A percentile compares a stretch with the other conserved stretches of the same genome.
Evolutionary conservation across 1,140 invertebrate species (phyloP).

Genomic region (Cherax quadricarinatus): DNA sequence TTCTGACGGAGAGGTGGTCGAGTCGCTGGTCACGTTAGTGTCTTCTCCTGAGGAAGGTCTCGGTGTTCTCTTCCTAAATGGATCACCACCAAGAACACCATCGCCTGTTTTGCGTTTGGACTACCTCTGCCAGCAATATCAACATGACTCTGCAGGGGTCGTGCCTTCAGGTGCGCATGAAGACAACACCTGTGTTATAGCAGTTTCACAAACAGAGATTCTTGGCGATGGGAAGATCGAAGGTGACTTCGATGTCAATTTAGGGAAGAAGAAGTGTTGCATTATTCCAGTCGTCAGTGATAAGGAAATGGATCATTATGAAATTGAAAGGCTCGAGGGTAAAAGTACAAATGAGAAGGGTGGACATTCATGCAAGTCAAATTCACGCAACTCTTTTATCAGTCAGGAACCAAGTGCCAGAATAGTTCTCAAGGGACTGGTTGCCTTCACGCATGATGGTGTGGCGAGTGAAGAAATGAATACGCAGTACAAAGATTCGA

Average conservation of each 20-base stretch:
- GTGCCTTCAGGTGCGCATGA: background rate
- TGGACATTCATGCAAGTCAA: background rate
- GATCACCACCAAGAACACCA: background rate
- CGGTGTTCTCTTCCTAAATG: background rate
- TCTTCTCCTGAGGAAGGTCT: background rate
- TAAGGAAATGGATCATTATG: background rate
- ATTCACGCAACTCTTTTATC: background rate
- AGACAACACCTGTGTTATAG: conserved; percentile 26
- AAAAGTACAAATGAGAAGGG: conserved; percentile 33
- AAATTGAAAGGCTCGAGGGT: background rate
- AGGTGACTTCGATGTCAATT: background rate
- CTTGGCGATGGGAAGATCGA: background rate
- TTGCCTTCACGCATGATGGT: conserved; percentile 55
- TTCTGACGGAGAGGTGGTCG: background rate
- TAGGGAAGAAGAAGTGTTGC: conserved; percentile 28
- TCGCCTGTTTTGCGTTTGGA: background rate
- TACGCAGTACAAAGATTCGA: background rate
- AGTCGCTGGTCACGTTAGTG: background rate
- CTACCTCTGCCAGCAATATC: background rate
- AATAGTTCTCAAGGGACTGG: conserved; percentile 56
- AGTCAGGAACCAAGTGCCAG: conserved; percentile 56
- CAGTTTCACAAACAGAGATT: background rate
- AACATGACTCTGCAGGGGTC: background rate
- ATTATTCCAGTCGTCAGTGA: conserved; percentile 54
- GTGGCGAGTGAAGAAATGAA: background rate